Evolutionary conservation across 2,888 invertebrate species (phyloP).

Genomic region (Acanthosepion esculentum): DNA sequence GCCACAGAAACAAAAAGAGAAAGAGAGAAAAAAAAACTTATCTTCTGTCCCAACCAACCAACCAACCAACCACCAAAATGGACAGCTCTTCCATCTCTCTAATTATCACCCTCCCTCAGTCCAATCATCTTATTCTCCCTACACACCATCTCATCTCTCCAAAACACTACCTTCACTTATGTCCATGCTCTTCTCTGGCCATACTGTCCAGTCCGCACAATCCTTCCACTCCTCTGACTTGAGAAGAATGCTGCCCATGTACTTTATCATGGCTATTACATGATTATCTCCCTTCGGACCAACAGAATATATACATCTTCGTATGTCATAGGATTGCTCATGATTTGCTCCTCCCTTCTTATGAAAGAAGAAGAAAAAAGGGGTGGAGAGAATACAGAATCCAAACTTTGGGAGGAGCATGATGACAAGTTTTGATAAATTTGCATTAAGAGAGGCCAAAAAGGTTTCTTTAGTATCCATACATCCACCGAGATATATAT

Average conservation of each 20-base stretch:
- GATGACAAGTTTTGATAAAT: constrained; percentile 33
- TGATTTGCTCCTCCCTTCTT: neutral
- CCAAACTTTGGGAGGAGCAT: neutral
- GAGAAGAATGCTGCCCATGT: neutral
- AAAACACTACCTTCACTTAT: neutral
- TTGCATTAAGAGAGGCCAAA: neutral
- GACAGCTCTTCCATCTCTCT: constrained; percentile 33
- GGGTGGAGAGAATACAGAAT: neutral
- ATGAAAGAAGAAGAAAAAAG: neutral
- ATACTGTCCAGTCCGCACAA: neutral
- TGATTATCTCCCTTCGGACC: neutral
- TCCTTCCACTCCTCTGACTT: neutral
- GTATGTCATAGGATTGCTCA: neutral
- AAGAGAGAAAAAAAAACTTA: neutral
- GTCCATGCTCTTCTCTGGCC: neutral
- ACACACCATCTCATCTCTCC: neutral
- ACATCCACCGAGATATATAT: no score
- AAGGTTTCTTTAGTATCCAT: neutral
- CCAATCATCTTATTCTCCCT: neutral
- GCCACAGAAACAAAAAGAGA: neutral
- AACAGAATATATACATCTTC: neutral
- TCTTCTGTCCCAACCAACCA: neutral
- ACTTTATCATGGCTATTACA: constrained; percentile 23
- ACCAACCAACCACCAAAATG: neutral
- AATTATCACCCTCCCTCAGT: neutral